Conservation (phyloP, 2,888 invertebrate species). For the Digitonthophagus gazella region DNA sequence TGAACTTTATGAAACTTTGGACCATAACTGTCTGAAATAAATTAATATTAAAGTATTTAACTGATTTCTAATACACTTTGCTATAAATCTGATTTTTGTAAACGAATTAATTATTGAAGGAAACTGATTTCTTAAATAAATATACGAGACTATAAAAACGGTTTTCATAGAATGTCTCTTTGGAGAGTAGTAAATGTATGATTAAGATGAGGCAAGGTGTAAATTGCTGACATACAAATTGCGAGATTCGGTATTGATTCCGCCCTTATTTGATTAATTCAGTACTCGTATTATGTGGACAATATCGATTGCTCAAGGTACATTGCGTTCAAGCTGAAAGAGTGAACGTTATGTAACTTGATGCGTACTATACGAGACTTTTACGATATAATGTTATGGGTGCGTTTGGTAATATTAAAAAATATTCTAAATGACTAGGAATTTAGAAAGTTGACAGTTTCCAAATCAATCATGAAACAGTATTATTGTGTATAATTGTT, state of each 20-base stretch:
- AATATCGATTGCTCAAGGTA: slow-evolving; percentile 5
- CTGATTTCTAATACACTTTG: too few species aligned
- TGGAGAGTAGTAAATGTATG: too few species aligned
- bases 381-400: not conserved
- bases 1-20: too few species aligned
- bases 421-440: not conserved
- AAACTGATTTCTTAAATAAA: too few species aligned
- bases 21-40: too few species aligned
- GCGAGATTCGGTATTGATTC: slow-evolving; percentile 2
- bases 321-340: not conserved
- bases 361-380: not conserved
- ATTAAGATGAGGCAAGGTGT: not conserved
- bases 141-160: too few species aligned
- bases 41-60: too few species aligned
- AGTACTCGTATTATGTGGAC: slow-evolving; percentile 8
- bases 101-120: too few species aligned
- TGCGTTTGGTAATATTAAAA: not conserved
- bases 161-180: too few species aligned
- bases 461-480: not conserved
- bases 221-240: not conserved
- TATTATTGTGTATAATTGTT: too few species aligned
- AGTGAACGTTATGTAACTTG: not conserved
- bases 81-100: too few species aligned
- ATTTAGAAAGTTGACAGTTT: not conserved
- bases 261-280: slow-evolving; percentile 13